Conservation (phyloP, 2,797 vertebrate genomes). For the Staurois parvus region DNA sequence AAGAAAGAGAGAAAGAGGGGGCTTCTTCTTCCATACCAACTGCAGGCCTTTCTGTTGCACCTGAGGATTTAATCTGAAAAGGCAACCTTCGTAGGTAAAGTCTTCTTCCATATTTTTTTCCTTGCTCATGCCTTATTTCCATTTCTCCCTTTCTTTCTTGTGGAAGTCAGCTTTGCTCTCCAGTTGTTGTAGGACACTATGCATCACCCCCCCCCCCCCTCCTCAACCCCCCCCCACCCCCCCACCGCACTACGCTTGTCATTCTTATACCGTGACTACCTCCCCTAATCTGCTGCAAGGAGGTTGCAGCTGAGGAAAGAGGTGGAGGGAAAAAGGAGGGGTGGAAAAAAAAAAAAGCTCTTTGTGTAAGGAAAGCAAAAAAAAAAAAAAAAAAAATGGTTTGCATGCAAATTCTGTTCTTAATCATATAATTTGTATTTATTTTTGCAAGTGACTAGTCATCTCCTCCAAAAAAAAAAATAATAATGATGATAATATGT, state of each 20-base stretch:
- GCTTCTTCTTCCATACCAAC: slow-evolving; percentile 55
- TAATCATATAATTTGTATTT: slow-evolving; percentile 1
- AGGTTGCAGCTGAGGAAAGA: slow-evolving; percentile 27
- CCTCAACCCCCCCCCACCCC: background rate
- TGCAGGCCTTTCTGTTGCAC: background rate
- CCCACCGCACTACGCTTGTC: slow-evolving; percentile 35
- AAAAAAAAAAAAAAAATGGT: slow-evolving; percentile 13
- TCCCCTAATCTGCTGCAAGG: slow-evolving; percentile 52
- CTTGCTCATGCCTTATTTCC: background rate
- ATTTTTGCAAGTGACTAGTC: background rate
- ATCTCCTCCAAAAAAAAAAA: slow-evolving; percentile 22
- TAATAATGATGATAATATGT: background rate
- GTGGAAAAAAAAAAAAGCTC: background rate
- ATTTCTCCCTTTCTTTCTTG: background rate
- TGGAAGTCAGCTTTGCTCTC: slow-evolving; percentile 7
- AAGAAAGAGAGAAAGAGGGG: slow-evolving; percentile 57
- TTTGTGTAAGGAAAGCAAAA: slow-evolving; percentile 26
- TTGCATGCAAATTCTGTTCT: slow-evolving; percentile 32
- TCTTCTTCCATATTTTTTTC: slow-evolving; percentile 5
- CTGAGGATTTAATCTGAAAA: background rate
- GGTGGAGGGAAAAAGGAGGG: slow-evolving; percentile 14
- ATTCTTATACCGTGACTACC: slow-evolving; percentile 44
- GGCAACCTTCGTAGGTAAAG: slow-evolving; percentile 37
- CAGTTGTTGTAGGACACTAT: too few relatives aligned
- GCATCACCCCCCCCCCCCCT: background rate